These are phyloP conservation scores for Grus americana DNA, from an alignment of 2,113 vertebrate species.

Conservation along the genomic window DNA sequence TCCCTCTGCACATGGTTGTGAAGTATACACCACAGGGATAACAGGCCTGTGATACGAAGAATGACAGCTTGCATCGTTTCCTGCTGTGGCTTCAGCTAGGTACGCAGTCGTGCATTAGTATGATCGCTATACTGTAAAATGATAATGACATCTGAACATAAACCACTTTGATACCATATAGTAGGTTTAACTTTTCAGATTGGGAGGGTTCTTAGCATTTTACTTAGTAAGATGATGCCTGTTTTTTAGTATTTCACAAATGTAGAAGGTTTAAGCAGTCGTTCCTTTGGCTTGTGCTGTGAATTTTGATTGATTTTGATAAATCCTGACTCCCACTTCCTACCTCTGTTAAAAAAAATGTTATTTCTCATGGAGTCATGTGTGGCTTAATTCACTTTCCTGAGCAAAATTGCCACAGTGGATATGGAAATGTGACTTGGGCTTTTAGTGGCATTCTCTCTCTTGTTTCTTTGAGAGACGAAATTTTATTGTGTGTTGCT, in stretches of 20 bases:
- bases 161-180: background rate
- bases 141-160: background rate
- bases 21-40: accelerated
- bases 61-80: background rate
- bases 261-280: background rate
- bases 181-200: background rate
- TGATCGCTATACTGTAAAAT: background rate
- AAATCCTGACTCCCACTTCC: background rate
- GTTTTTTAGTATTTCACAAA: background rate
- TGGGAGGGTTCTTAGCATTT: background rate
- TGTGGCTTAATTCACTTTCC: background rate
- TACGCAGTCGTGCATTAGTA: background rate
- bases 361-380: background rate
- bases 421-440: background rate
- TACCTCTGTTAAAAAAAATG: background rate
- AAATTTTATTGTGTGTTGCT: background rate
- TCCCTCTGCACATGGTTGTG: background rate
- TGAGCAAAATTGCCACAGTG: background rate
- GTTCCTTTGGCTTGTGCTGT: background rate
- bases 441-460: background rate
- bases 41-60: background rate
- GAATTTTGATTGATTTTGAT: background rate
- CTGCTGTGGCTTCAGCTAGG: background rate
- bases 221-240: background rate
- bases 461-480: background rate